Conservation (phyloP, 2,888 invertebrate genomes). For the Brenthis daphne region DNA sequence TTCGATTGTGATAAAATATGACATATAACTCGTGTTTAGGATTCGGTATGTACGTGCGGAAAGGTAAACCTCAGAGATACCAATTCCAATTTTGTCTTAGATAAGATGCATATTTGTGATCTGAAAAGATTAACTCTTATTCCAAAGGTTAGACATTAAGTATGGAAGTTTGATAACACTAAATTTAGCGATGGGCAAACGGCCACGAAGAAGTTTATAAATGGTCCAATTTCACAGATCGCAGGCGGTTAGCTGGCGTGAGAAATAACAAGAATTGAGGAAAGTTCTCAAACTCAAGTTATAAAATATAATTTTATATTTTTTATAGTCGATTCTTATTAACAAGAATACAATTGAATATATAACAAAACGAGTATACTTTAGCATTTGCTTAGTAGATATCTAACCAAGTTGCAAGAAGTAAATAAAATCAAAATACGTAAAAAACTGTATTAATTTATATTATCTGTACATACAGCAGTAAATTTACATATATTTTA, state of each 20-base stretch:
- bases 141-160: conserved; percentile 54
- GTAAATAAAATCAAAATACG: no score
- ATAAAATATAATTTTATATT: conserved; percentile 30
- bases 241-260: conserved; percentile 44
- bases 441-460: background rate
- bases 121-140: conserved; percentile 55
- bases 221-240: conserved; percentile 63
- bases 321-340: conserved; percentile 27
- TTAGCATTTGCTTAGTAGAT: background rate
- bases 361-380: background rate
- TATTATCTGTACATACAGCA: background rate
- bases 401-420: no score
- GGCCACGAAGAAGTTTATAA: conserved; percentile 53
- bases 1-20: conserved; percentile 24
- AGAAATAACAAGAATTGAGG: conserved; percentile 40
- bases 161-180: conserved; percentile 66
- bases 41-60: conserved; percentile 2
- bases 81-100: conserved; percentile 56
- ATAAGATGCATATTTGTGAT: conserved; percentile 46
- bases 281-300: conserved; percentile 40
- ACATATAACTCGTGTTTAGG: conserved; percentile 13
- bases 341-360: conserved; percentile 13
- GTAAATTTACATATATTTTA: background rate
- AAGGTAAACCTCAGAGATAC: background rate
- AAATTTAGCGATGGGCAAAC: conserved; percentile 50